phyloP scores from a whole-genome alignment of 1,140 invertebrate genomes.

The Bilobella aurantiaca region DNA sequence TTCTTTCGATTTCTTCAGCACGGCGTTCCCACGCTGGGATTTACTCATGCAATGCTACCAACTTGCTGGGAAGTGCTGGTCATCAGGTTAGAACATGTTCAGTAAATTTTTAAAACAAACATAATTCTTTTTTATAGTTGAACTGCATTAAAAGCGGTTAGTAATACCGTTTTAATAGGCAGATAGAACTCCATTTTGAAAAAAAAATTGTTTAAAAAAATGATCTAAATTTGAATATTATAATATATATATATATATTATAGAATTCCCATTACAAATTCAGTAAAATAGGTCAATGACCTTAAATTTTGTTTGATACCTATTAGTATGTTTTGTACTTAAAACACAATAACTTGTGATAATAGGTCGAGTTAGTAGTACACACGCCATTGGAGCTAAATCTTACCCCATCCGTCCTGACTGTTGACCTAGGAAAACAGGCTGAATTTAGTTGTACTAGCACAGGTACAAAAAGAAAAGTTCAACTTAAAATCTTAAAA shows the following conservation, averaged over 20 bases:
- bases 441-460: background rate
- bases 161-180: too few species aligned
- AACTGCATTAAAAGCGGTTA: too few species aligned
- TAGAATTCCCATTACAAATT: too few species aligned
- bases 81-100: background rate
- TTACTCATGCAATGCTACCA: slow-evolving; percentile 44
- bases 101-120: background rate
- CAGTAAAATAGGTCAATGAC: too few species aligned
- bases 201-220: too few species aligned
- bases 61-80: slow-evolving; percentile 36
- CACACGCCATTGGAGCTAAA: background rate
- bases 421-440: background rate
- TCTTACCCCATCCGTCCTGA: background rate
- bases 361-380: background rate
- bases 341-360: too few species aligned
- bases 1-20: background rate
- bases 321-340: too few species aligned
- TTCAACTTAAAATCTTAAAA: background rate
- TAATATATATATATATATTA: too few species aligned
- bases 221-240: too few species aligned
- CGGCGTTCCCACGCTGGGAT: slow-evolving; percentile 39
- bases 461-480: background rate
- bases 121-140: background rate
- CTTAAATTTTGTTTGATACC: too few species aligned
- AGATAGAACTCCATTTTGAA: too few species aligned